Conservation (phyloP, 2,113 vertebrate species). For the Limnothrissa miodon region DNA sequence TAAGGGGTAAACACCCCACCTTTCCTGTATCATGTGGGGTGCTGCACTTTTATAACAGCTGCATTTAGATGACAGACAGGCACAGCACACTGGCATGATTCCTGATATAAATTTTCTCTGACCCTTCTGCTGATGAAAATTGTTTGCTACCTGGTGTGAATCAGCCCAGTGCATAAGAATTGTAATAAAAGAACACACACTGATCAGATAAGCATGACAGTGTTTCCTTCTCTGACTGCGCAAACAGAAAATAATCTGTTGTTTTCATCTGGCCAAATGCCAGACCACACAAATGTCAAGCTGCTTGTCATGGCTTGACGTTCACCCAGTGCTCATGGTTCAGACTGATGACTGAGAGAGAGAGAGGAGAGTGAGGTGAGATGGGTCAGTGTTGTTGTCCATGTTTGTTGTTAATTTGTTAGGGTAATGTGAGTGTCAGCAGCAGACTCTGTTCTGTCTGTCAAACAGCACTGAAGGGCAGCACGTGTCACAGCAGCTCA, state of each 20-base stretch:
- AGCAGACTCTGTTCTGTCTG: background rate
- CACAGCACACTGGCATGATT: background rate
- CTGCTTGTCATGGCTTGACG: background rate
- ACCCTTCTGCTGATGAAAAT: background rate
- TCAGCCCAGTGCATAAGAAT: background rate
- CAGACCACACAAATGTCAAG: conserved; percentile 6
- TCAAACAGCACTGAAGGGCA: background rate
- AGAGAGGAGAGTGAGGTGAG: background rate
- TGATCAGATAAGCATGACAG: background rate
- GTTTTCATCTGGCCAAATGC: background rate
- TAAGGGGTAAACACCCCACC: background rate
- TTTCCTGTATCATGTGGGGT: background rate
- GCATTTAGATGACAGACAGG: background rate
- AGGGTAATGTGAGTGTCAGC: background rate
- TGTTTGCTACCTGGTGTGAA: background rate
- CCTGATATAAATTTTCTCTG: background rate
- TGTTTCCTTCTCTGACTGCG: background rate
- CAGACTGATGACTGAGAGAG: background rate
- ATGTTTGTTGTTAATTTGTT: background rate
- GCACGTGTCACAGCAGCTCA: background rate
- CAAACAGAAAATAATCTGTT: background rate
- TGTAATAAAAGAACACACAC: background rate
- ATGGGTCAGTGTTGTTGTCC: background rate
- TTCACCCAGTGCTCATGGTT: background rate
- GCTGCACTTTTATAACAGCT: background rate